These are phyloP conservation scores for Halocynthia aurantium DNA, from an alignment of 23 tunicate genomes.

Conservation along the genomic window DNA sequence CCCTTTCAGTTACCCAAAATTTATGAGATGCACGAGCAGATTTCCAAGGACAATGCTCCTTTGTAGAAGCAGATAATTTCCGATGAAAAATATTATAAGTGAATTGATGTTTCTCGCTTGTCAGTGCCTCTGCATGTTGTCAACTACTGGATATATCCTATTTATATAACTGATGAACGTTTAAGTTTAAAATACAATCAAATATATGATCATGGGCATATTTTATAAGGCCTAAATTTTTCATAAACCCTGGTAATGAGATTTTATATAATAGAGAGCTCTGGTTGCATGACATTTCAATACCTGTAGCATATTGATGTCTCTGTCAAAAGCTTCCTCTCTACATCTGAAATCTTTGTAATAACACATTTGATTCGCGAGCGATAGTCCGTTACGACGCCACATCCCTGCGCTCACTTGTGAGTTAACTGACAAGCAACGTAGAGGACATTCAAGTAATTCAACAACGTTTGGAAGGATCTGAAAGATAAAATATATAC, in stretches of 20 bases:
- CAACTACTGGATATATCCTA: too few relatives aligned
- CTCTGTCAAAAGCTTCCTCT: conserved; percentile 68
- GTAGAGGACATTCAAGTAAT: conserved; percentile 39
- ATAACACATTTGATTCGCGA: conserved; percentile 67
- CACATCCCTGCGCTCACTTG: conserved; percentile 67
- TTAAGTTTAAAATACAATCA: too few relatives aligned
- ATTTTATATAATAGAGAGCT: not conserved
- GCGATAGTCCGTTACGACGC: conserved; percentile 78
- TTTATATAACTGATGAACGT: too few relatives aligned
- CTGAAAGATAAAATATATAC: not conserved
- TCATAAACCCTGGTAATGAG: not conserved
- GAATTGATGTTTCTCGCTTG: too few relatives aligned
- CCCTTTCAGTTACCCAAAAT: too few relatives aligned
- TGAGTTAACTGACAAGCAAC: conserved; percentile 40
- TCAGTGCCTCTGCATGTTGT: too few relatives aligned
- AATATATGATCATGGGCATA: too few relatives aligned
- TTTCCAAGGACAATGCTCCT: too few relatives aligned
- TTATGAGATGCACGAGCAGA: too few relatives aligned
- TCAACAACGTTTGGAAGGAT: not conserved
- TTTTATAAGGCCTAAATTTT: not conserved
- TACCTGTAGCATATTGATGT: conserved; percentile 69
- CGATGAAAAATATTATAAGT: too few relatives aligned
- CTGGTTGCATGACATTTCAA: conserved; percentile 11
- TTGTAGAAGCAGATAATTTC: too few relatives aligned
- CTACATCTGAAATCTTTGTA: conserved; percentile 52